Evolutionary conservation across 2,888 invertebrate species (phyloP).

Genomic region (Itoplectis maculator): DNA sequence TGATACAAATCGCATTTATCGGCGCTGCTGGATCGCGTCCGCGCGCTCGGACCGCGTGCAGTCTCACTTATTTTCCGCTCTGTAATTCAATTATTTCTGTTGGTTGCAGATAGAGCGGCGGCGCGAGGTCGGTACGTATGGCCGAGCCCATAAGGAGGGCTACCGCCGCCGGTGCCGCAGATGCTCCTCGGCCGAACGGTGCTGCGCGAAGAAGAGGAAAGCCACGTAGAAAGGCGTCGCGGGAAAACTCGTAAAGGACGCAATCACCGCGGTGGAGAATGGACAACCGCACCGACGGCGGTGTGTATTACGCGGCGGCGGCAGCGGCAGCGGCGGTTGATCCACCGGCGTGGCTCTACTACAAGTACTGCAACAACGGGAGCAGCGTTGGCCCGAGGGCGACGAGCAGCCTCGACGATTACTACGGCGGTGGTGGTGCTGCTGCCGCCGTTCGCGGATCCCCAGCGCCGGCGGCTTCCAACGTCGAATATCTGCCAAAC

Average conservation of each 20-base stretch:
- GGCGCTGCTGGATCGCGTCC: no score
- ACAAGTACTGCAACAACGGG: constrained; percentile 56
- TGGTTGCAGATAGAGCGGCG: constrained; percentile 29
- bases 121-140: constrained; percentile 50
- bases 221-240: background rate
- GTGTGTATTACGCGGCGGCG: constrained; percentile 50
- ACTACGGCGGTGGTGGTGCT: no score
- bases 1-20: background rate
- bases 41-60: no score
- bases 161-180: no score
- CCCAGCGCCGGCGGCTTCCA: constrained; percentile 43
- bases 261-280: constrained; percentile 55
- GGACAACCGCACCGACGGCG: constrained; percentile 56
- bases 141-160: constrained; percentile 23
- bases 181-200: constrained; percentile 20
- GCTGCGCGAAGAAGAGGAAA: constrained; percentile 29
- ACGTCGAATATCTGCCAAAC: constrained; percentile 73
- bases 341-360: constrained; percentile 56
- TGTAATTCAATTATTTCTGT: background rate
- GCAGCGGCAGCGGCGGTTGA: constrained; percentile 51
- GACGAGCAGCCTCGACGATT: constrained; percentile 49
- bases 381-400: constrained; percentile 49
- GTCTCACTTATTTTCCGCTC: no score
- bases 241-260: no score
- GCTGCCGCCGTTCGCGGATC: constrained; percentile 42